A percentile compares a stretch with the other conserved stretches of the same genome.
phyloP scores from a whole-genome alignment of 1,140 invertebrate genomes.

The Drosophila aff. region DNA sequence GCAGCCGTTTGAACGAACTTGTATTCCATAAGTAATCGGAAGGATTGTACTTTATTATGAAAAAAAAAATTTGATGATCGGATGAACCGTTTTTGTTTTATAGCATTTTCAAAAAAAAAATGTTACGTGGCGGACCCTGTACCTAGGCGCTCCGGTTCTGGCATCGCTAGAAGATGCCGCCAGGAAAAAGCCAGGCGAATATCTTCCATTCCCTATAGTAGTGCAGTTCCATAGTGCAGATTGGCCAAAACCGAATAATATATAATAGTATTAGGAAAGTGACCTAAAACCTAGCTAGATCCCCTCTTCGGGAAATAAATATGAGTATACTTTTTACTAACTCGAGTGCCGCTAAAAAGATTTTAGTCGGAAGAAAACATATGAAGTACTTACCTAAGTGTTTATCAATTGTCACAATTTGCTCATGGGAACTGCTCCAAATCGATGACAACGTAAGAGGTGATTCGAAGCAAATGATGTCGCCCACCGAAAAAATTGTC shows the following conservation, averaged over 20 bases:
- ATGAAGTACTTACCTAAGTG: conserved; percentile 80
- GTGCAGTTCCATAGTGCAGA: background rate
- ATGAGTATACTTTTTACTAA: background rate
- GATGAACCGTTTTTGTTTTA: no score
- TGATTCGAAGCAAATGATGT: conserved; percentile 86
- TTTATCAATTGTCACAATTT: conserved; percentile 77
- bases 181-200: background rate
- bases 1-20: no score
- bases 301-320: background rate
- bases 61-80: no score
- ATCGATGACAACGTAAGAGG: conserved; percentile 78
- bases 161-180: no score
- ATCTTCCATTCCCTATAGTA: background rate
- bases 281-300: background rate
- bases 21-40: no score
- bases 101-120: no score
- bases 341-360: background rate
- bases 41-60: no score
- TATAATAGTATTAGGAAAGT: background rate
- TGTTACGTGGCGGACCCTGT: no score
- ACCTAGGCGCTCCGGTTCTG: no score
- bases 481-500: conserved; percentile 86
- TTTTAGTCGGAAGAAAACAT: background rate
- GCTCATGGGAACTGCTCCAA: conserved; percentile 84
- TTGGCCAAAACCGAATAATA: background rate